phyloP scores from a whole-genome alignment of 2,888 invertebrate genomes.

The Lobophora halterata region DNA sequence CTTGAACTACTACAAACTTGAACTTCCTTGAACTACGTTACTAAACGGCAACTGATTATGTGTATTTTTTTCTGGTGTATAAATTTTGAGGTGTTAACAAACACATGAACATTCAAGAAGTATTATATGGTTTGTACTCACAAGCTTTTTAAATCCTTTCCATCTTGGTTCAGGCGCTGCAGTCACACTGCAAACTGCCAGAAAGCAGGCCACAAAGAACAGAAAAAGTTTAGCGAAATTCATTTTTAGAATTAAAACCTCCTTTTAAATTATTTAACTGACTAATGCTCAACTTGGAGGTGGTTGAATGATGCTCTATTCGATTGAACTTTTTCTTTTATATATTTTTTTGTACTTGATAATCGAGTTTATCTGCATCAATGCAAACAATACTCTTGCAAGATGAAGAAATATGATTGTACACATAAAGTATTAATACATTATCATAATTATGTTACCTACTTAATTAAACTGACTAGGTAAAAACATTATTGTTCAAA shows the following conservation, averaged over 20 bases:
- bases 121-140: too few relatives aligned
- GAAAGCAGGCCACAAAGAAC: slow-evolving; percentile 34
- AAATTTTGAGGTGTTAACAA: too few relatives aligned
- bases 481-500: too few relatives aligned
- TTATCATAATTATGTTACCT: too few relatives aligned
- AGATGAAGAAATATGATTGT: slow-evolving; percentile 5
- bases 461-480: too few relatives aligned
- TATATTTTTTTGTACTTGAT: slow-evolving; percentile 13
- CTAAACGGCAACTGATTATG: too few relatives aligned
- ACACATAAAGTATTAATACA: too few relatives aligned
- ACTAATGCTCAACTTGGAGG: too few relatives aligned
- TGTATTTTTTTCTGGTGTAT: too few relatives aligned
- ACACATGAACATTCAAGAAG: too few relatives aligned
- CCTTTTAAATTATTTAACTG: slow-evolving; percentile 1
- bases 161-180: slow-evolving; percentile 45
- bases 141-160: slow-evolving; percentile 49
- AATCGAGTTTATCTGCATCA: slow-evolving; percentile 10
- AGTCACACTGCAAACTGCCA: slow-evolving; percentile 31
- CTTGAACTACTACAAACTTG: too few relatives aligned
- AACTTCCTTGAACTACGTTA: too few relatives aligned
- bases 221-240: slow-evolving; percentile 39
- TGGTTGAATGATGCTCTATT: slow-evolving; percentile 17
- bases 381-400: slow-evolving; percentile 11
- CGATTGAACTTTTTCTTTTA: slow-evolving; percentile 17
- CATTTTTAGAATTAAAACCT: slow-evolving; percentile 36